These are phyloP conservation scores for Prolemur simus DNA, from an alignment of 2,113 vertebrate genomes.

Conservation along the genomic window DNA sequence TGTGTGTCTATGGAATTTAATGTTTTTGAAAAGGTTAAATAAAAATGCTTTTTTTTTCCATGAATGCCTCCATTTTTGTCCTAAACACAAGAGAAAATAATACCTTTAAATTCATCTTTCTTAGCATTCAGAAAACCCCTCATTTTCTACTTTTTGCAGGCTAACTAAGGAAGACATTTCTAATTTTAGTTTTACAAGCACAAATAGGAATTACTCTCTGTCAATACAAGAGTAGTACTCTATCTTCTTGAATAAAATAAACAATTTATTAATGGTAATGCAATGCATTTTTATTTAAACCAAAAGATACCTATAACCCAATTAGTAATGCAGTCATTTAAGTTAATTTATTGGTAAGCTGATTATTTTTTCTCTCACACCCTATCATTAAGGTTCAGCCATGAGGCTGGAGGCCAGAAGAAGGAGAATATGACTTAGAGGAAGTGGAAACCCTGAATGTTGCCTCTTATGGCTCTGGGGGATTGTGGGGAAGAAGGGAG, in stretches of 20 bases:
- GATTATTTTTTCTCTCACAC: not conserved
- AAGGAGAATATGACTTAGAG: not conserved
- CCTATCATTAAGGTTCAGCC: not conserved
- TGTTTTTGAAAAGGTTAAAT: conserved; percentile 10
- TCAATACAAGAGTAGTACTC: not conserved
- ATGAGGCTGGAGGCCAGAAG: not conserved
- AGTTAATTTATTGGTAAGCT: not conserved
- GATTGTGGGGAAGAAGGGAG: not conserved
- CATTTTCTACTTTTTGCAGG: not conserved
- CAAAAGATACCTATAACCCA: not conserved
- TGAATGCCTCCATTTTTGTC: not conserved
- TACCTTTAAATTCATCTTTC: not conserved
- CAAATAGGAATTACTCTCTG: not conserved
- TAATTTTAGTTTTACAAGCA: conserved; percentile 29
- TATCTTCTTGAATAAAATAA: not conserved
- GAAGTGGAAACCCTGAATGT: not conserved
- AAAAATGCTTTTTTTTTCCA: not conserved
- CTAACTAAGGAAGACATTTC: conserved; percentile 1
- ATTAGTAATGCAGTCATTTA: not conserved
- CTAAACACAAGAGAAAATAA: not conserved
- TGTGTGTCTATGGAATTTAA: not conserved
- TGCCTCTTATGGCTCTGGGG: not conserved
- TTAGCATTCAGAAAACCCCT: not conserved
- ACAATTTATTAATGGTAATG: not conserved
- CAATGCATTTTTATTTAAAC: not conserved